Percentiles rank a stretch among this genome's conserved stretches.
phyloP scores from a whole-genome alignment of 2,888 invertebrate genomes.

The Lymantria dispar region DNA sequence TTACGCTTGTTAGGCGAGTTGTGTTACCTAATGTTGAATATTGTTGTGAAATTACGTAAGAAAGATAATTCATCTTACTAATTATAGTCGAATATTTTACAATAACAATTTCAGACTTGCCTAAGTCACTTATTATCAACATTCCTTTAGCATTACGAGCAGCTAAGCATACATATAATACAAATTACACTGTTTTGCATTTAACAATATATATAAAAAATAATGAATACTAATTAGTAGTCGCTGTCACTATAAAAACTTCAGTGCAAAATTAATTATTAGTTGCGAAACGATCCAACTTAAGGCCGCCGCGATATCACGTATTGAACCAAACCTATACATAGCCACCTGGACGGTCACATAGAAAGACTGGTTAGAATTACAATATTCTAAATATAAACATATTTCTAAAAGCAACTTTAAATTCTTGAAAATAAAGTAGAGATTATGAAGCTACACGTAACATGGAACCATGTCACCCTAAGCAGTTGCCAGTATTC shows the following conservation, averaged over 20 bases:
- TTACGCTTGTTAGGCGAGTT: too few relatives aligned
- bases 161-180: too few relatives aligned
- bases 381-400: conserved; percentile 46
- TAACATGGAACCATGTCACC: conserved; percentile 68
- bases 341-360: conserved; percentile 81
- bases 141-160: too few relatives aligned
- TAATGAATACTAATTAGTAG: too few relatives aligned
- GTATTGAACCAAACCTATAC: conserved; percentile 76
- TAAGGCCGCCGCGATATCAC: conserved; percentile 62
- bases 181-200: too few relatives aligned
- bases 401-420: conserved; percentile 45
- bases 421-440: conserved; percentile 46
- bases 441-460: conserved; percentile 35
- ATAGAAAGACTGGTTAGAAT: conserved; percentile 64
- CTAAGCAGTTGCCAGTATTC: conserved; percentile 72
- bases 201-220: too few relatives aligned
- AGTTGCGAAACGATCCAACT: conserved; percentile 54
- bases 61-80: too few relatives aligned
- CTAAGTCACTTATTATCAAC: too few relatives aligned
- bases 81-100: too few relatives aligned
- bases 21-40: too few relatives aligned
- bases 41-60: too few relatives aligned
- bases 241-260: conserved; percentile 50
- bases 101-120: too few relatives aligned
- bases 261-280: conserved; percentile 61